Conservation (phyloP, 2,888 invertebrate species). For the Synanthedon vespiformis region DNA sequence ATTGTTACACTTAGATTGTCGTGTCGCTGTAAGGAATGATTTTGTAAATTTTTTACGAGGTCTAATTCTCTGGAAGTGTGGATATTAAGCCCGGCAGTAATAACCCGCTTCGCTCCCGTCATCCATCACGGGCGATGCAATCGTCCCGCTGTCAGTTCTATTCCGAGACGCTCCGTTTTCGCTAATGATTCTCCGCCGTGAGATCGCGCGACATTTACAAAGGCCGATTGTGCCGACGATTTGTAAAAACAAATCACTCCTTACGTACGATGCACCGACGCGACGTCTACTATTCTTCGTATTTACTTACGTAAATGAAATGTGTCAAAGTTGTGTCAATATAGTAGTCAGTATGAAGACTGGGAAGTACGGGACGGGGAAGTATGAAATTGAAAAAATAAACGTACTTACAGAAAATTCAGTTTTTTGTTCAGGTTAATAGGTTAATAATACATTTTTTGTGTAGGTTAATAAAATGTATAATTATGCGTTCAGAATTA, state of each 20-base stretch:
- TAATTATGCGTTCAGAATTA: too few species aligned
- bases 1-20: neutral
- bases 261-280: slow-evolving; percentile 6
- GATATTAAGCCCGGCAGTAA: slow-evolving; percentile 47
- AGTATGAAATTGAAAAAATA: too few species aligned
- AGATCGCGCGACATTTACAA: slow-evolving; percentile 27
- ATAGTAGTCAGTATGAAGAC: too few species aligned
- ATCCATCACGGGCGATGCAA: slow-evolving; percentile 63
- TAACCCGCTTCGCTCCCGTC: slow-evolving; percentile 43
- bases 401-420: too few species aligned
- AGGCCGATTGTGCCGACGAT: slow-evolving; percentile 39
- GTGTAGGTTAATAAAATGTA: too few species aligned
- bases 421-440: too few species aligned
- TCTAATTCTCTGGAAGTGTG: slow-evolving; percentile 31
- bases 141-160: slow-evolving; percentile 64
- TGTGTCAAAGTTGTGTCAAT: too few species aligned
- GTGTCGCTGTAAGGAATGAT: neutral
- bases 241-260: slow-evolving; percentile 35
- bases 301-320: too few species aligned
- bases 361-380: too few species aligned
- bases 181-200: slow-evolving; percentile 54
- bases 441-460: too few species aligned
- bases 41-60: slow-evolving; percentile 1
- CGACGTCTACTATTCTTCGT: too few species aligned
- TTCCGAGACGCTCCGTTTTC: slow-evolving; percentile 65